Evolutionary conservation across 2,888 invertebrate genomes (phyloP).

Genomic region (Beris chalybata): DNA sequence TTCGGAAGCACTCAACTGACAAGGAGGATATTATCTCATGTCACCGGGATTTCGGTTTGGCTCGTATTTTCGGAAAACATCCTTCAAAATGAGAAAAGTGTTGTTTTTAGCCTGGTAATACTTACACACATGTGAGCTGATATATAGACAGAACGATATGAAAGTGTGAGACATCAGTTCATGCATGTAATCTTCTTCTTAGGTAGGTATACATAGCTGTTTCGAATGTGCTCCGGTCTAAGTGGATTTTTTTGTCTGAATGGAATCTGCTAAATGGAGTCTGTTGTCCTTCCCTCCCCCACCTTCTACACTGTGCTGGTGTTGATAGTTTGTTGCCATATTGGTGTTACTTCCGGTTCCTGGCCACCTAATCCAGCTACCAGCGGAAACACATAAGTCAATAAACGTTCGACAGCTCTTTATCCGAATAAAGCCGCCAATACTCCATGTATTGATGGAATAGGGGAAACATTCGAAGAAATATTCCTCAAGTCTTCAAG

Average conservation of each 20-base stretch:
- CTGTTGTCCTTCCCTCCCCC: too few species aligned
- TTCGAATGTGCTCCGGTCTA: neutral
- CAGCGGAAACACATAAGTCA: slow-evolving; percentile 14
- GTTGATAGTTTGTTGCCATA: neutral
- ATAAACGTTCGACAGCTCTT: slow-evolving; percentile 14
- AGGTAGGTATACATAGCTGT: neutral
- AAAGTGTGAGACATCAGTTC: slow-evolving; percentile 10
- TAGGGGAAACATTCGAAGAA: too few species aligned
- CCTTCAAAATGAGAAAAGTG: neutral
- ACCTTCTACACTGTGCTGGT: too few species aligned
- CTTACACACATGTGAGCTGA: neutral
- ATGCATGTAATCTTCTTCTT: slow-evolving; percentile 12
- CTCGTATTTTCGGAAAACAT: slow-evolving; percentile 10
- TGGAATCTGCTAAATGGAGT: neutral
- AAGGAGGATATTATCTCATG: slow-evolving; percentile 22
- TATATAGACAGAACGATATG: neutral
- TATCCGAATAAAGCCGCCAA: neutral
- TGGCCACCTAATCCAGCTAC: slow-evolving; percentile 4
- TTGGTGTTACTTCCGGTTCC: slow-evolving; percentile 5
- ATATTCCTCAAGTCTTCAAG: too few species aligned
- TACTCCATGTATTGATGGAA: too few species aligned
- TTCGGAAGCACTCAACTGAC: slow-evolving; percentile 28
- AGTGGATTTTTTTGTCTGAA: slow-evolving; percentile 13
- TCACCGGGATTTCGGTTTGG: slow-evolving; percentile 20
- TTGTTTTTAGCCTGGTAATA: neutral